Conservation (phyloP, 2,888 invertebrate genomes). For the Drosophila hamatofila region DNA sequence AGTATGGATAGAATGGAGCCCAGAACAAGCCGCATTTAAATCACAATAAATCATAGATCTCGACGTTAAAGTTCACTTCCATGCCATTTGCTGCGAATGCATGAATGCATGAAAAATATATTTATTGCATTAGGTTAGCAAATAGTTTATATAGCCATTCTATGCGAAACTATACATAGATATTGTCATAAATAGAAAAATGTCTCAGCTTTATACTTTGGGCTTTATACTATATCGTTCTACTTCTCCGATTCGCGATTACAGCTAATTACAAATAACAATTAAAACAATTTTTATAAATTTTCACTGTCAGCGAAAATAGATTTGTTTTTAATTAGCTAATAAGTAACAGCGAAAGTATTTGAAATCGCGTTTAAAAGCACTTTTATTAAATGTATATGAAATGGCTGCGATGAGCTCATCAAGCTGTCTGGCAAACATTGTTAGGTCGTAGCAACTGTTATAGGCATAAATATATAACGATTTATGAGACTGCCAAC, state of each 20-base stretch:
- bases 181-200: background rate
- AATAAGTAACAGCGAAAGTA: background rate
- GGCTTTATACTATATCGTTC: background rate
- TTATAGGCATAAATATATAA: background rate
- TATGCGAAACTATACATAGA: background rate
- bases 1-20: conserved; percentile 8
- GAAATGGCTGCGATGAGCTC: conserved; percentile 3
- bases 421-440: conserved; percentile 1
- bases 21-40: conserved; percentile 56
- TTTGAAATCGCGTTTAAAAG: background rate
- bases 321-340: background rate
- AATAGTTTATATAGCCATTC: background rate
- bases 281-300: too few relatives aligned
- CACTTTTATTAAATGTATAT: background rate
- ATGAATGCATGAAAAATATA: conserved; percentile 14
- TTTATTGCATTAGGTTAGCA: background rate
- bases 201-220: background rate
- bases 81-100: conserved; percentile 24
- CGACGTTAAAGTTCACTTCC: conserved; percentile 23
- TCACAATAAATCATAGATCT: conserved; percentile 64
- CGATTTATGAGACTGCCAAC: background rate
- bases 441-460: background rate
- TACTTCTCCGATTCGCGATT: background rate
- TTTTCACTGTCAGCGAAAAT: background rate
- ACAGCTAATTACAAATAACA: background rate